Evolutionary conservation across 1,140 invertebrate species (phyloP), one percentile per base, ranked within the genome.

Genomic region (Bradysia coprophila): DNA sequence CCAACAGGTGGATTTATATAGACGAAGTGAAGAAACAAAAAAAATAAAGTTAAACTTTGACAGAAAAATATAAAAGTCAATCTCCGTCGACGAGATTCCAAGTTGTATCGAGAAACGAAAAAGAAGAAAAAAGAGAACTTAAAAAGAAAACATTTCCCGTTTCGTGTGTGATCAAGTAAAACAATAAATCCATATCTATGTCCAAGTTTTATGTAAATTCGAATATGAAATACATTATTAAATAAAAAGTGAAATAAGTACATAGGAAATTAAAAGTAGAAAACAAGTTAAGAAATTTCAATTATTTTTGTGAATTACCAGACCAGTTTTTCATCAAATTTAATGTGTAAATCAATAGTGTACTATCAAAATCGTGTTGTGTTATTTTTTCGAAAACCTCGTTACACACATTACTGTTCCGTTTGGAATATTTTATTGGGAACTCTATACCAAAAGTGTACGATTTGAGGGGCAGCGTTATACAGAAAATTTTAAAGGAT

Each of bases 371-470:
- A 38, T 43, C 23, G 42, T 38, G 42, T 43, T 38, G 36, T 38
- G 22, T 38, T 43, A 21, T 43, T 43, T 36, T 43, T 19, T 38
- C 42, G 42, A 38, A 43, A 43, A 21, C 42, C 42, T 28, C 42
- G 36, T 38, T 43, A 43, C 42, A 43, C 42, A 28, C 42, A 43
- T 38, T 43, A 36, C 21, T 43, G 42, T 31, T 43, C 42, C 15
- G 36, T 43, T 36, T 43, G 42, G 42, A 43, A 43, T 43, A 43
- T 43, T 19, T 34, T 43, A 43, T 23, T 43, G 36, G 36, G 36
- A 34, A 24, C 42, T 11, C 5, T 38, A n/a, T 43, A 43, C 28
- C 42, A 38, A 43, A 43, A 37, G 36, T 43, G 34, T 15, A 28
- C 15, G 21, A 38, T 43, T 43, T 43, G 42, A 38, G 15, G 2